A percentile compares a stretch with the other conserved stretches of the same genome.
Evolutionary conservation across 92 coral and sea anemone species (phyloP).

Genomic region (Zoanthus solanderi): DNA sequence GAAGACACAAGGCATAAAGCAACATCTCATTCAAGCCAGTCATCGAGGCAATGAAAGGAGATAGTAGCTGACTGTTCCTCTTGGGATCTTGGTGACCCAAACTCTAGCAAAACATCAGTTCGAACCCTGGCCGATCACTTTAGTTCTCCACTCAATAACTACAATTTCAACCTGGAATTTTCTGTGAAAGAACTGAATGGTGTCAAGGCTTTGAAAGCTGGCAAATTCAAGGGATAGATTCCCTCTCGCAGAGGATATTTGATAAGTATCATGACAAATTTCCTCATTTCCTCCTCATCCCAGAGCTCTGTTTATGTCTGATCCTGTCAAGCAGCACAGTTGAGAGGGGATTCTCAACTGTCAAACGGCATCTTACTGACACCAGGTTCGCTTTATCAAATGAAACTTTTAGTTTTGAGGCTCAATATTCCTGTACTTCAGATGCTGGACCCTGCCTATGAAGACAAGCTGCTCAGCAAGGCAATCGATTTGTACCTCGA

Average conservation of each 20-base stretch:
- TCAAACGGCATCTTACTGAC: conserved; percentile 56
- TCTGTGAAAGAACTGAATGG: conserved; percentile 43
- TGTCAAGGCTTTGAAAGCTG: conserved; percentile 49
- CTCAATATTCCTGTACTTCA: conserved; percentile 47
- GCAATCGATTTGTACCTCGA: conserved; percentile 57
- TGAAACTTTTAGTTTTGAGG: conserved; percentile 47
- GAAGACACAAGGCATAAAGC: conserved; percentile 44
- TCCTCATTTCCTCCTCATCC: conserved; percentile 50
- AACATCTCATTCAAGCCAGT: conserved; percentile 60
- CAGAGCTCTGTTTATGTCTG: conserved; percentile 46
- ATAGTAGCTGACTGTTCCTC: conserved; percentile 25
- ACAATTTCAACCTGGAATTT: conserved; percentile 43
- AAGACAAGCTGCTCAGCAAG: conserved; percentile 55
- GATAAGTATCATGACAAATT: conserved; percentile 35
- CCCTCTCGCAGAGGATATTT: conserved; percentile 38
- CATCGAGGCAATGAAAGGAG: conserved; percentile 26
- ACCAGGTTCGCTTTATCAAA: conserved; percentile 43
- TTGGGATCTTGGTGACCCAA: conserved; percentile 49
- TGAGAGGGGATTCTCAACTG: conserved; percentile 44
- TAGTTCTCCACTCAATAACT: conserved; percentile 28
- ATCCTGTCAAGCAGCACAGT: conserved; percentile 61
- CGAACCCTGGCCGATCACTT: conserved; percentile 52
- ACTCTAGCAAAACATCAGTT: conserved; percentile 42
- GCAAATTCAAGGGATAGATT: conserved; percentile 40
- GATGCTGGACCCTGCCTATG: conserved; percentile 57